A percentile compares a stretch with the other conserved stretches of the same genome.
These are phyloP conservation scores for Simalia tracyae DNA, from an alignment of 2,797 vertebrate species.

Conservation along the genomic window DNA sequence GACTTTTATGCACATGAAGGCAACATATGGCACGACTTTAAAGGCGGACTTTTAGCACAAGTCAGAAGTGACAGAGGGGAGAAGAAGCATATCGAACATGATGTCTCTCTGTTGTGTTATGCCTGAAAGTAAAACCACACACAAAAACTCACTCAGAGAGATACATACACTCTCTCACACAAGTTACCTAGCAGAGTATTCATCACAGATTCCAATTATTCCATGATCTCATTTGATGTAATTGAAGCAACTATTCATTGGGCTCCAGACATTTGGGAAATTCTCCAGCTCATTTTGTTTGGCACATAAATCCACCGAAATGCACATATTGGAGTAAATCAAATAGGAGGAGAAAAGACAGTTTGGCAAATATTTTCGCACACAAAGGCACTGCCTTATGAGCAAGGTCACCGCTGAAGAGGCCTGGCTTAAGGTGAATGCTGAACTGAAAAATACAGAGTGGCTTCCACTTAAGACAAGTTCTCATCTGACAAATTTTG, in stretches of 20 bases:
- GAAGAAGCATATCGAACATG: not conserved
- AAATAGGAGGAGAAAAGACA: not conserved
- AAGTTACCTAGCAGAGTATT: slow-evolving; percentile 18
- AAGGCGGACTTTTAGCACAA: not conserved
- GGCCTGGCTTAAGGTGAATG: not conserved
- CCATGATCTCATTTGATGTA: slow-evolving; percentile 29
- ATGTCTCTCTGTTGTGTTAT: not conserved
- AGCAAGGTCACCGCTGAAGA: not conserved
- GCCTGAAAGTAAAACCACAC: not conserved
- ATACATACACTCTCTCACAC: not conserved
- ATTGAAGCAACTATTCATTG: slow-evolving; percentile 27
- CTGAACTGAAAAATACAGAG: not conserved
- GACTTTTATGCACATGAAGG: not conserved
- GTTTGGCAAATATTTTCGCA: not conserved
- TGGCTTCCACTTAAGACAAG: not conserved
- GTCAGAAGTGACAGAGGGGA: not conserved
- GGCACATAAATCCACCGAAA: slow-evolving; percentile 24
- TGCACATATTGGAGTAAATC: slow-evolving; percentile 10
- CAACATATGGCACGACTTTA: not conserved
- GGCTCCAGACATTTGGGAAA: slow-evolving; percentile 32
- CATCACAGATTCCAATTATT: slow-evolving; percentile 11
- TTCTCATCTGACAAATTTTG: not conserved
- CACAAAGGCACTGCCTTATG: not conserved
- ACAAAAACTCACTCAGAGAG: not conserved
- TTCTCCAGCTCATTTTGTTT: slow-evolving; percentile 17